These are phyloP conservation scores for Hartigia nigra DNA, from an alignment of 2,888 invertebrate genomes.

Conservation along the genomic window DNA sequence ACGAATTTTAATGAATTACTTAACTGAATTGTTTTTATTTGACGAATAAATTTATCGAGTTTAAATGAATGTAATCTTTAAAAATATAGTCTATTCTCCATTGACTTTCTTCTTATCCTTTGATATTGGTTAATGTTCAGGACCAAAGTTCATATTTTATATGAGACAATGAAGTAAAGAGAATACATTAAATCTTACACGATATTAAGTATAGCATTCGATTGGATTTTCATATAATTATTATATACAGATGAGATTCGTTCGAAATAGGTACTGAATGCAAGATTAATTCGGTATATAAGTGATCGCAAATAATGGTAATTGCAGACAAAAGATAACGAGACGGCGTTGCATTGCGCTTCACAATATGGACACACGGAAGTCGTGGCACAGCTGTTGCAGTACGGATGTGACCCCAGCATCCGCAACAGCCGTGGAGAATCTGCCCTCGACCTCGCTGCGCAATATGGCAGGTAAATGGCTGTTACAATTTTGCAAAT, in stretches of 20 bases:
- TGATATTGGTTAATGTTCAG: neutral
- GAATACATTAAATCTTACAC: neutral
- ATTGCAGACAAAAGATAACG: conserved; percentile 85
- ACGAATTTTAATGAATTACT: neutral
- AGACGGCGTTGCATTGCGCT: conserved; percentile 93
- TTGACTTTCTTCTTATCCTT: neutral
- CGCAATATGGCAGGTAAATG: conserved; percentile 85
- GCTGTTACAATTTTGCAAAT: conserved; percentile 11
- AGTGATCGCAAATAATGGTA: conserved; percentile 10
- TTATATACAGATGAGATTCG: neutral
- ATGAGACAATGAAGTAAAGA: neutral
- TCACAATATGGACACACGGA: conserved; percentile 92
- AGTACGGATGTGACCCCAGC: conserved; percentile 88
- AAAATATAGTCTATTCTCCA: neutral
- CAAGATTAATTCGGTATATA: neutral
- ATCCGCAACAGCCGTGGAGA: conserved; percentile 89
- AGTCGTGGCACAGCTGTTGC: conserved; percentile 84
- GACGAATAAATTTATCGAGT: neutral
- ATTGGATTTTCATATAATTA: too few species aligned
- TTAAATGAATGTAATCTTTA: neutral
- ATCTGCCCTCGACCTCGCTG: conserved; percentile 93
- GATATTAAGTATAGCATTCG: neutral
- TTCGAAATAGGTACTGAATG: neutral
- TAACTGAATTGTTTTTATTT: neutral
- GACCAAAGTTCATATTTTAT: neutral